Conservation (phyloP, 2,797 vertebrate species). For the Neosilurus hyrtlii region DNA sequence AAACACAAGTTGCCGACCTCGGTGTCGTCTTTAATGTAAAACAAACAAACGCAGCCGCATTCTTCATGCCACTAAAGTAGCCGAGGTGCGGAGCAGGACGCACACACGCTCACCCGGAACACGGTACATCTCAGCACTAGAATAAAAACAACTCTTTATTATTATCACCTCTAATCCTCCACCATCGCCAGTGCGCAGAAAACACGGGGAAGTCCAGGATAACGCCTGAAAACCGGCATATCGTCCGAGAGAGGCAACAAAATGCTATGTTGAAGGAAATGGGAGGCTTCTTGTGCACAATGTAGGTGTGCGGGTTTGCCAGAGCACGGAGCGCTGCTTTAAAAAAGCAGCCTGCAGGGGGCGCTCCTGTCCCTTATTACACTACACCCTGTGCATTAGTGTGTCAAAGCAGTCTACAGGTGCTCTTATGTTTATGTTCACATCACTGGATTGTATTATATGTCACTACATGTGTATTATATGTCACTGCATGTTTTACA, state of each 20-base stretch:
- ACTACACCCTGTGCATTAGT: too few species aligned
- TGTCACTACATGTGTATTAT: too few species aligned
- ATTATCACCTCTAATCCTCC: constrained; percentile 38
- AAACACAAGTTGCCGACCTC: not conserved
- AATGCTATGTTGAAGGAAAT: constrained; percentile 57
- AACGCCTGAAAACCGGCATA: constrained; percentile 34
- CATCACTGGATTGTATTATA: not conserved
- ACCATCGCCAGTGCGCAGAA: constrained; percentile 26
- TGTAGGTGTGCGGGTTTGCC: constrained; percentile 48
- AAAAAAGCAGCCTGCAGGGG: not conserved
- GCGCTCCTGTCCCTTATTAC: not conserved
- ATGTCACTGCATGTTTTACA: too few species aligned
- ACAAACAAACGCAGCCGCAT: constrained; percentile 14
- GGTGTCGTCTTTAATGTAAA: not conserved
- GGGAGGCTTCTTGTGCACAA: constrained; percentile 57
- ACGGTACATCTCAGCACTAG: constrained; percentile 22
- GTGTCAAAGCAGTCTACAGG: not conserved
- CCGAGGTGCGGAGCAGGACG: constrained; percentile 5
- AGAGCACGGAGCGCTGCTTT: not conserved
- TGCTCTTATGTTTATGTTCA: not conserved
- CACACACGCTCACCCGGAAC: constrained; percentile 29
- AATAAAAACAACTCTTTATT: not conserved
- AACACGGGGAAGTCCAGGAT: constrained; percentile 24
- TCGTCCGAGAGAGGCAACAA: constrained; percentile 45
- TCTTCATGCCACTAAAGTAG: not conserved